These are phyloP conservation scores for Drosophila tsacasi DNA, from an alignment of 1,140 invertebrate species.

Conservation along the genomic window DNA sequence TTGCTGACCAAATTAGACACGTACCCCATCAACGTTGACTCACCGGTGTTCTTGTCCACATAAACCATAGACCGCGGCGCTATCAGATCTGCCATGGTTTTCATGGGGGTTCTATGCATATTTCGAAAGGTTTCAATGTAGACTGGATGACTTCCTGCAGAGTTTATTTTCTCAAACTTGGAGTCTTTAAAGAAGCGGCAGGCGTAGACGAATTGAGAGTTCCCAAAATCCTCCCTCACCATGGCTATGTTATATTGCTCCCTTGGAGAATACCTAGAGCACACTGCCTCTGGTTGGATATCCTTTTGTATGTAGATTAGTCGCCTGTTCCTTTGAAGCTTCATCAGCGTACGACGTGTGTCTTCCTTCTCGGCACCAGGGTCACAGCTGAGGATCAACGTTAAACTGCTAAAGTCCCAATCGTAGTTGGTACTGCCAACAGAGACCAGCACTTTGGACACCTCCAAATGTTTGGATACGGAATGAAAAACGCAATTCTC, in stretches of 20 bases:
- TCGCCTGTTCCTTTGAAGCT: conserved; percentile 41
- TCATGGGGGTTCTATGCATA: conserved; percentile 24
- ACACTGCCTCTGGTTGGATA: conserved; percentile 7
- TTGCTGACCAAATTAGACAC: conserved; percentile 40
- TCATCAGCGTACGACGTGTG: conserved; percentile 9
- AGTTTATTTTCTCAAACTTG: conserved; percentile 8
- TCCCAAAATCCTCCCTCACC: conserved; percentile 13
- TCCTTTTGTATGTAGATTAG: conserved; percentile 14
- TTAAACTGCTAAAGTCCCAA: conserved; percentile 39
- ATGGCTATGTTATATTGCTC: conserved; percentile 63
- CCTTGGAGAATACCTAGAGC: conserved; percentile 11
- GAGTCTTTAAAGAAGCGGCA: conserved; percentile 35
- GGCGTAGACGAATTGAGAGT: conserved; percentile 1
- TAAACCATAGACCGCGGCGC: conserved; percentile 55
- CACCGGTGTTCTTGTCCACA: conserved; percentile 11
- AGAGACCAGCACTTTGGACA: conserved; percentile 31
- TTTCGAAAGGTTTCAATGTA: conserved; percentile 57
- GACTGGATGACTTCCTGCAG: not conserved
- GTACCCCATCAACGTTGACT: conserved; percentile 42
- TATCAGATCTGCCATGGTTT: conserved; percentile 40
- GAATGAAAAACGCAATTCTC: conserved; percentile 42
- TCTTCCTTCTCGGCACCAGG: conserved; percentile 18
- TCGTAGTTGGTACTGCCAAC: conserved; percentile 39
- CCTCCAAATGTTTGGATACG: conserved; percentile 6
- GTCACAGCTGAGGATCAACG: conserved; percentile 44